Evolutionary conservation across 2,888 invertebrate genomes (phyloP).

Genomic region (Ditula angustiorana): DNA sequence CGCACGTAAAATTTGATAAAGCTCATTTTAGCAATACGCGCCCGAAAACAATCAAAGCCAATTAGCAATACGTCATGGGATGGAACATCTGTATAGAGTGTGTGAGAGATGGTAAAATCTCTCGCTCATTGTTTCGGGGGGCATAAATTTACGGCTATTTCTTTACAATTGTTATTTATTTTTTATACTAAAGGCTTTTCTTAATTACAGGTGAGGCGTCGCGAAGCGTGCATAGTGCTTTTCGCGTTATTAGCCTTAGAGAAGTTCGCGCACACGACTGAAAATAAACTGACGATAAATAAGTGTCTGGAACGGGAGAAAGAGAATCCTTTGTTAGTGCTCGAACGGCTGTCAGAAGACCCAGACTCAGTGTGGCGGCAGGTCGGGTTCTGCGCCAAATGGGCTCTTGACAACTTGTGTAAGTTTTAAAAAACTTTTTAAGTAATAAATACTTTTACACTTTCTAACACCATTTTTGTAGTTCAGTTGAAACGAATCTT

Average conservation of each 20-base stretch:
- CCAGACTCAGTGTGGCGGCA: slow-evolving; percentile 90
- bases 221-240: slow-evolving; percentile 91
- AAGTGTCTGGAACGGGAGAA: slow-evolving; percentile 85
- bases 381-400: slow-evolving; percentile 96
- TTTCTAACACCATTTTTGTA: too few species aligned
- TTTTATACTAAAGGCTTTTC: background rate
- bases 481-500: too few species aligned
- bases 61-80: too few species aligned
- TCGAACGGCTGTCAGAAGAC: slow-evolving; percentile 89
- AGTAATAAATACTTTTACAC: too few species aligned
- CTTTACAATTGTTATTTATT: background rate
- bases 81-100: too few species aligned
- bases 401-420: slow-evolving; percentile 96
- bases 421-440: too few species aligned
- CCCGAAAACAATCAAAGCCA: too few species aligned
- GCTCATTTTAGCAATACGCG: too few species aligned
- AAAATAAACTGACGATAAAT: slow-evolving; percentile 93
- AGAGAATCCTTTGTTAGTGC: slow-evolving; percentile 88
- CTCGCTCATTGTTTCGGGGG: too few species aligned
- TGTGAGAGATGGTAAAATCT: too few species aligned
- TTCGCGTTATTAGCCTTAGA: slow-evolving; percentile 96
- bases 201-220: slow-evolving; percentile 57
- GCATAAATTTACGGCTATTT: too few species aligned
- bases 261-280: slow-evolving; percentile 97
- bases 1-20: too few species aligned